A percentile compares a stretch with the other conserved stretches of the same genome.
These are phyloP conservation scores for Epinotia bilunana DNA, from an alignment of 2,888 invertebrate genomes.

Conservation along the genomic window DNA sequence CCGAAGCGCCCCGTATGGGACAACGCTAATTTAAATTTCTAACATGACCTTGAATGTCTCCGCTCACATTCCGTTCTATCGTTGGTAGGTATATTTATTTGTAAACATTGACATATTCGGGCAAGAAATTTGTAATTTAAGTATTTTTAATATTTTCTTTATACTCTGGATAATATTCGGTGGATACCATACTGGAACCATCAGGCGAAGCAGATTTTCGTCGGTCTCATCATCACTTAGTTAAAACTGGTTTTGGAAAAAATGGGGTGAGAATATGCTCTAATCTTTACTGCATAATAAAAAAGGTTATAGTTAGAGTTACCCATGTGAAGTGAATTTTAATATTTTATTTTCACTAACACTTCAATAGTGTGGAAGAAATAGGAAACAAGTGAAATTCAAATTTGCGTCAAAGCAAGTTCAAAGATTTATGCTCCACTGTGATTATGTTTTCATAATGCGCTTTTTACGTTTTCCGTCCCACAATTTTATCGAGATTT, in stretches of 20 bases:
- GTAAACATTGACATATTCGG: background rate
- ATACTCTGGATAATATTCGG: no score
- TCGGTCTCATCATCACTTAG: background rate
- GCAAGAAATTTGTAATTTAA: background rate
- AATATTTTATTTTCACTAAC: background rate
- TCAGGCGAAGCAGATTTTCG: background rate
- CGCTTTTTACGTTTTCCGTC: slow-evolving; percentile 34
- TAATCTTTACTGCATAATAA: background rate
- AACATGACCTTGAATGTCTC: slow-evolving; percentile 14
- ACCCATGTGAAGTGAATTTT: background rate
- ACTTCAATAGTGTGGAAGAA: background rate
- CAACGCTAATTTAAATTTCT: slow-evolving; percentile 31
- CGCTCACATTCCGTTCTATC: slow-evolving; percentile 5
- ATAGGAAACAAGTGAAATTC: background rate
- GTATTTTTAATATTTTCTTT: no score
- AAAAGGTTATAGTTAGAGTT: background rate
- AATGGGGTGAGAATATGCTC: background rate
- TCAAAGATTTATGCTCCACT: slow-evolving; percentile 25
- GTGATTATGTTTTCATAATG: slow-evolving; percentile 34
- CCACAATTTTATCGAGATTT: slow-evolving; percentile 25
- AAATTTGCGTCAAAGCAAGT: slow-evolving; percentile 2
- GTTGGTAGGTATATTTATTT: background rate
- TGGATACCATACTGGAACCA: no score
- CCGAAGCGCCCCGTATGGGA: slow-evolving; percentile 4
- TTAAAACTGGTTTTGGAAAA: background rate